These are phyloP conservation scores for Schlechtendalia chinensis DNA, from an alignment of 1,140 invertebrate species.

Conservation along the genomic window DNA sequence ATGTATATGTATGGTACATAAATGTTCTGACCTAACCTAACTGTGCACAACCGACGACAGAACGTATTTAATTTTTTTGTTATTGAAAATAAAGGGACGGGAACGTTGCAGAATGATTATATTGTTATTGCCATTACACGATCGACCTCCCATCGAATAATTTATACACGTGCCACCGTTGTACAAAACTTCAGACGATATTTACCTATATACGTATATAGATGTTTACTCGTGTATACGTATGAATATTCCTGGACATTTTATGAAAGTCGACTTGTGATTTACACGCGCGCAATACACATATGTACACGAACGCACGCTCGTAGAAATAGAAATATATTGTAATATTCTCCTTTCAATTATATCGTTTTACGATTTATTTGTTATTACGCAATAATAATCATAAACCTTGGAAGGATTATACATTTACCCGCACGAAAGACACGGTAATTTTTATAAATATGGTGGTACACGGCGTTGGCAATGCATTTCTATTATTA, in stretches of 20 bases:
- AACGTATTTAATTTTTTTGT: no score
- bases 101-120: constrained; percentile 4
- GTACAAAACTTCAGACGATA: not conserved
- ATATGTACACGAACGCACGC: not conserved
- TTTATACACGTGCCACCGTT: not conserved
- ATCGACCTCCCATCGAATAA: constrained; percentile 1
- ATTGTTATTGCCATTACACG: constrained; percentile 15
- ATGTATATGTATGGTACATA: no score
- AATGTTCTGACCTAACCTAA: no score
- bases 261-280: not conserved
- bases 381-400: constrained; percentile 26
- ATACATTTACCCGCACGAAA: not conserved
- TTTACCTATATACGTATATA: not conserved
- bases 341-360: not conserved
- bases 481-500: no score
- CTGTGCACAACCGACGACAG: no score
- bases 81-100: not conserved
- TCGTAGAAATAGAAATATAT: constrained; percentile 5
- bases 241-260: constrained; percentile 22
- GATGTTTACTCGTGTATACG: no score
- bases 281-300: not conserved
- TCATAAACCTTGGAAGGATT: not conserved
- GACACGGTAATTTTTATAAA: constrained; percentile 1
- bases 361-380: constrained; percentile 28
- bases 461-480: no score